phyloP scores from a whole-genome alignment of 2,888 invertebrate species.

The Rotaria magnacalcarata region DNA sequence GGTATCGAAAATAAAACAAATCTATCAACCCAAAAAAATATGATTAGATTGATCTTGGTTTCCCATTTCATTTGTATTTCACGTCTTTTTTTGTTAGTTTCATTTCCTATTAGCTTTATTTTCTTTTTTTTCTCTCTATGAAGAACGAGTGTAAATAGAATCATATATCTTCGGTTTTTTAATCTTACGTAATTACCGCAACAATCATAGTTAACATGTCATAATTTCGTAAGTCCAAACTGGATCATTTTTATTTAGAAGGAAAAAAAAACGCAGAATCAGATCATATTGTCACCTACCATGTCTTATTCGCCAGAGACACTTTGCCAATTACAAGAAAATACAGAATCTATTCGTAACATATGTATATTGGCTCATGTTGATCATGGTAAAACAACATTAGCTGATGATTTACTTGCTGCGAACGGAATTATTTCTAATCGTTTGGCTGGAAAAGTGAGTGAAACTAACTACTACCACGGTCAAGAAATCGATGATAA shows the following conservation, averaged over 20 bases:
- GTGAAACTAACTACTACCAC: not conserved
- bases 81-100: not conserved
- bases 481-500: too few relatives aligned
- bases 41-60: not conserved
- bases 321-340: slow-evolving; percentile 42
- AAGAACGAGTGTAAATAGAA: slow-evolving; percentile 18
- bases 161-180: not conserved
- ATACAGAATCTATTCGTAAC: slow-evolving; percentile 70
- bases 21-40: too few relatives aligned
- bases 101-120: not conserved
- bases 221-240: not conserved
- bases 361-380: slow-evolving; percentile 95
- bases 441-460: slow-evolving; percentile 78
- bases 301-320: slow-evolving; percentile 2
- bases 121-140: not conserved
- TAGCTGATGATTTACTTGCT: slow-evolving; percentile 86
- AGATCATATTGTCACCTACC: not conserved
- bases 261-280: not conserved
- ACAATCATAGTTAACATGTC: not conserved
- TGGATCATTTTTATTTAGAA: not conserved
- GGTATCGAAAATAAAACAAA: slow-evolving; percentile 78
- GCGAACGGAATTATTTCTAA: slow-evolving; percentile 89
- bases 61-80: not conserved
- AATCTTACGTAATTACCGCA: slow-evolving; percentile 1
- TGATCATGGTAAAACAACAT: slow-evolving; percentile 90